These are phyloP conservation scores for Cettia cetti DNA, from an alignment of 2,113 vertebrate genomes.

Conservation along the genomic window DNA sequence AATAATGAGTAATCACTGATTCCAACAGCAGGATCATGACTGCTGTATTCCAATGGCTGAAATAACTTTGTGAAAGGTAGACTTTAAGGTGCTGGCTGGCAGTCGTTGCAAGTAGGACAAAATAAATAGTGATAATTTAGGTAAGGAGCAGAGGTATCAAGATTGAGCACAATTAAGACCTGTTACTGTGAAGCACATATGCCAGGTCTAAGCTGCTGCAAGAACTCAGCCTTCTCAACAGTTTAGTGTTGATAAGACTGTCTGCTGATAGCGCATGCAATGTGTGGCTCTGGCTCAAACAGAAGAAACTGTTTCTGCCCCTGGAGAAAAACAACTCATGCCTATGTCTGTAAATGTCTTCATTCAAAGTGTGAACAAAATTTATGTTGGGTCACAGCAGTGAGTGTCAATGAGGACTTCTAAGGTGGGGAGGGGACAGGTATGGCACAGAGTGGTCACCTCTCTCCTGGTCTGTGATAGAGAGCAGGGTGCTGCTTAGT, in stretches of 20 bases:
- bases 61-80: background rate
- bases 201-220: background rate
- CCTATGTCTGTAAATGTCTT: background rate
- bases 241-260: background rate
- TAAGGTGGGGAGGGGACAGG: background rate
- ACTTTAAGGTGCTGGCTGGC: background rate
- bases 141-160: background rate
- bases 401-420: background rate
- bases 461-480: background rate
- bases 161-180: background rate
- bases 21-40: background rate
- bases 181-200: background rate
- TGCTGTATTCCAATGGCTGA: background rate
- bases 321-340: background rate
- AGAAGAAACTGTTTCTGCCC: background rate
- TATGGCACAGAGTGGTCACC: too few relatives aligned
- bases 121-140: background rate
- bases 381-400: background rate
- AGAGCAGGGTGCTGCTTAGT: background rate
- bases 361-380: background rate
- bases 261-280: background rate
- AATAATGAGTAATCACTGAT: background rate
- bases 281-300: background rate
- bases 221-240: background rate
- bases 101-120: background rate